Evolutionary conservation across 1,140 invertebrate genomes (phyloP).

Genomic region (Brachionus plicatilis): DNA sequence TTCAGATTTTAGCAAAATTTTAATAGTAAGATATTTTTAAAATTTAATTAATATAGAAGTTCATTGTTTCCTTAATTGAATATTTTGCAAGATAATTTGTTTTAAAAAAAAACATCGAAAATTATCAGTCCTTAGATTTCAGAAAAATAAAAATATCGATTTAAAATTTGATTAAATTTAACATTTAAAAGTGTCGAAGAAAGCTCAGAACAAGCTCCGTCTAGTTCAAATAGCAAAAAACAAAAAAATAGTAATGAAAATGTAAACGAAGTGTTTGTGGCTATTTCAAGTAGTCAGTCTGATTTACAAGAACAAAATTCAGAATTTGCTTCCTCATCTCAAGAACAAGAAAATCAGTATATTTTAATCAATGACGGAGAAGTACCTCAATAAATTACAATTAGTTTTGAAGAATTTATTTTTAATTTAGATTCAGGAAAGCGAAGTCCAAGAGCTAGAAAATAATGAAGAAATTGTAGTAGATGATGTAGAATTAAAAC

Average conservation of each 20-base stretch:
- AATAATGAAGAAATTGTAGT: neutral
- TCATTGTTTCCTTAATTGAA: too few species aligned
- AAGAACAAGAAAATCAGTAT: neutral
- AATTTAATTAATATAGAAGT: too few species aligned
- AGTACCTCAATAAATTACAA: neutral
- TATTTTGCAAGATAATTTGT: too few species aligned
- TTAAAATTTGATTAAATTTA: too few species aligned
- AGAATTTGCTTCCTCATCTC: neutral
- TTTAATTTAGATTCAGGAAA: neutral
- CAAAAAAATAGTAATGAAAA: conserved; percentile 4
- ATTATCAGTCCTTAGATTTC: too few species aligned
- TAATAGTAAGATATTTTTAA: too few species aligned
- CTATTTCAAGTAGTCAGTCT: neutral
- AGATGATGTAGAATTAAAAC: neutral
- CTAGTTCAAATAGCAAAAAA: conserved; percentile 27
- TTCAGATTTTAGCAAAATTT: too few species aligned
- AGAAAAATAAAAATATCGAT: too few species aligned
- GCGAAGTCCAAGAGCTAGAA: neutral
- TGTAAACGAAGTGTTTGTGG: neutral
- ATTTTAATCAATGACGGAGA: neutral
- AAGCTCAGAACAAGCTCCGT: neutral
- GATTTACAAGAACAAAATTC: neutral
- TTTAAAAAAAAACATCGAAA: too few species aligned
- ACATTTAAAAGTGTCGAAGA: neutral
- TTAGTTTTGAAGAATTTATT: neutral